phyloP scores from a whole-genome alignment of 2,113 vertebrate species.

The Deroptyus accipitrinus region DNA sequence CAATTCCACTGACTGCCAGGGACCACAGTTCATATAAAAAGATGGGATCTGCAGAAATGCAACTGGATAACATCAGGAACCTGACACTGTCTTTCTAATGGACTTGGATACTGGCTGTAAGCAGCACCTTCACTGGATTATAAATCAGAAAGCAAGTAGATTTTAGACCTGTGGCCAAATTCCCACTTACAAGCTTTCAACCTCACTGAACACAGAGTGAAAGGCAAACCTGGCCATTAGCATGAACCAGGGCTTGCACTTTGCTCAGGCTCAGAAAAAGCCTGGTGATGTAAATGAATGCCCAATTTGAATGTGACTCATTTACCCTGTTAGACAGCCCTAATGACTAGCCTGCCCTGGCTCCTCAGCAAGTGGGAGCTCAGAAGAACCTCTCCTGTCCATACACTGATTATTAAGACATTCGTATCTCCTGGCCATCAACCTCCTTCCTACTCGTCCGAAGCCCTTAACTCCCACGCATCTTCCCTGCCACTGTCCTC shows the following conservation, averaged over 20 bases:
- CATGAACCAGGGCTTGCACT: neutral
- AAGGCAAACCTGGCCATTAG: neutral
- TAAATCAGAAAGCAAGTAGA: neutral
- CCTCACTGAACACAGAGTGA: neutral
- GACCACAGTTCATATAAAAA: neutral
- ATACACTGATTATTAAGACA: neutral
- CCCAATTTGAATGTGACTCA: conserved; percentile 26
- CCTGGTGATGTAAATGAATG: neutral
- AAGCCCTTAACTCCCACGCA: neutral
- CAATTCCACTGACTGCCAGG: neutral
- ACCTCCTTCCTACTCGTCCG: neutral
- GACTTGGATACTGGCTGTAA: neutral
- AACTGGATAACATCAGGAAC: neutral
- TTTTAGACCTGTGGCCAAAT: neutral
- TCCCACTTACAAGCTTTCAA: neutral
- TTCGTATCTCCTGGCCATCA: rapidly evolving
- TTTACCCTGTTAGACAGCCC: neutral
- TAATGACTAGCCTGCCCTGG: neutral
- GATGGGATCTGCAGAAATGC: neutral
- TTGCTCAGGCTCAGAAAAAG: neutral
- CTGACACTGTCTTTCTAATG: neutral
- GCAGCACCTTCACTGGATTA: neutral
- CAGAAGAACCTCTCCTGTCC: neutral
- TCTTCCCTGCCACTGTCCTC: neutral
- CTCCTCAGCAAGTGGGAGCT: neutral